Evolutionary conservation across 1,140 invertebrate species (phyloP).

Genomic region (Penaeus vannamei): DNA sequence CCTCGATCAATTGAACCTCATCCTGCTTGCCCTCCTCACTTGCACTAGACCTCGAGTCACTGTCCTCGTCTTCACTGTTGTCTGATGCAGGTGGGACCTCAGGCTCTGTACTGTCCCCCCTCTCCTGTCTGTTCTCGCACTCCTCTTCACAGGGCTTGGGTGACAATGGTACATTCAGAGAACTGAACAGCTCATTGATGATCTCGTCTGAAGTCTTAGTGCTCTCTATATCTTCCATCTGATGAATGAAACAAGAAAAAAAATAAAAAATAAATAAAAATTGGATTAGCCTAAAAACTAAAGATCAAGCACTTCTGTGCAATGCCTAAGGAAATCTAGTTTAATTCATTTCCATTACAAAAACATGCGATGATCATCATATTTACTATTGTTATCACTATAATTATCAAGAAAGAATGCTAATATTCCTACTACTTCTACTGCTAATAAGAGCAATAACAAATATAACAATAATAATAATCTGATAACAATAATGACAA

Average conservation of each 20-base stretch:
- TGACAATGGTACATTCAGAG: conserved; percentile 53
- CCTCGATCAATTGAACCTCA: background rate
- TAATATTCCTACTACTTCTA: too few relatives aligned
- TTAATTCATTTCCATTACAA: too few relatives aligned
- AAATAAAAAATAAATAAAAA: too few relatives aligned
- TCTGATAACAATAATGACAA: too few relatives aligned
- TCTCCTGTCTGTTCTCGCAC: background rate
- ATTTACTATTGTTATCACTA: too few relatives aligned
- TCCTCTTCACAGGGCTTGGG: conserved; percentile 31
- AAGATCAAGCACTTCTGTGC: too few relatives aligned
- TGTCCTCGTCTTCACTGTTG: conserved; percentile 48
- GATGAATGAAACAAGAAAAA: background rate
- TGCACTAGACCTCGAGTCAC: conserved; percentile 50
- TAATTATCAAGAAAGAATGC: too few relatives aligned
- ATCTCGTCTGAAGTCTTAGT: conserved; percentile 62
- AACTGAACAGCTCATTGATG: conserved; percentile 56
- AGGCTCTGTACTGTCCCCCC: background rate
- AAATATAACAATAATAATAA: too few relatives aligned
- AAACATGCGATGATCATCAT: too few relatives aligned
- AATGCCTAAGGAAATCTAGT: too few relatives aligned
- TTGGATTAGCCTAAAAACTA: too few relatives aligned
- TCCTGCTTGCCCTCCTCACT: conserved; percentile 28
- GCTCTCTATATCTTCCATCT: conserved; percentile 51
- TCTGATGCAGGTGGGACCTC: conserved; percentile 2
- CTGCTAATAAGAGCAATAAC: too few relatives aligned